A percentile compares a stretch with the other conserved stretches of the same genome.
Conservation (phyloP, 2,888 invertebrate genomes). For the Rhodophaea formosa region DNA sequence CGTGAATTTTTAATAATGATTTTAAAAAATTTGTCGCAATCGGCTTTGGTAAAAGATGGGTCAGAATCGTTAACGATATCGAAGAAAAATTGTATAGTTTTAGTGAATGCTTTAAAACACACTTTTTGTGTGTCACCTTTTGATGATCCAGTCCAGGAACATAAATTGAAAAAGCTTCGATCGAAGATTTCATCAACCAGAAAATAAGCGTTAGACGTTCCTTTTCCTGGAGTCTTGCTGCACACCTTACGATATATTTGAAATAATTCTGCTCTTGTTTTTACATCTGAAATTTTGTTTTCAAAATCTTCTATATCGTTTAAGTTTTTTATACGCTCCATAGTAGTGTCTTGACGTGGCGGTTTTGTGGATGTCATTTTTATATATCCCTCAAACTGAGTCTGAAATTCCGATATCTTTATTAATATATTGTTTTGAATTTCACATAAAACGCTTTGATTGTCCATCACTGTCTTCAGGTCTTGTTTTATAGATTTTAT, state of each 20-base stretch:
- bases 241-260: slow-evolving; percentile 3
- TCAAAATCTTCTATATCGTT: slow-evolving; percentile 3
- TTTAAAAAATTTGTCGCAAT: too few species aligned
- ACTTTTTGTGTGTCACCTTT: too few species aligned
- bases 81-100: too few species aligned
- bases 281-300: slow-evolving; percentile 1
- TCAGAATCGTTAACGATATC: too few species aligned
- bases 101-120: too few species aligned
- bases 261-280: slow-evolving; percentile 5
- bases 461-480: slow-evolving; percentile 5
- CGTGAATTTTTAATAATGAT: slow-evolving; percentile 5
- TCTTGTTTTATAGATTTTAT: slow-evolving; percentile 6
- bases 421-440: slow-evolving; percentile 7
- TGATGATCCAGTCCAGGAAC: too few species aligned
- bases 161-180: too few species aligned
- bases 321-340: slow-evolving; percentile 3
- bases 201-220: neutral
- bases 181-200: too few species aligned
- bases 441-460: slow-evolving; percentile 7
- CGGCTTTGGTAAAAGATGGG: too few species aligned
- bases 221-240: slow-evolving; percentile 7
- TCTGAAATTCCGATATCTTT: slow-evolving; percentile 10
- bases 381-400: slow-evolving; percentile 6
- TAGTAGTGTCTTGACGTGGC: slow-evolving; percentile 6
- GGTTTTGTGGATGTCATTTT: slow-evolving; percentile 3